Conservation (phyloP, 2,797 vertebrate genomes). For the Ibycter americanus region DNA sequence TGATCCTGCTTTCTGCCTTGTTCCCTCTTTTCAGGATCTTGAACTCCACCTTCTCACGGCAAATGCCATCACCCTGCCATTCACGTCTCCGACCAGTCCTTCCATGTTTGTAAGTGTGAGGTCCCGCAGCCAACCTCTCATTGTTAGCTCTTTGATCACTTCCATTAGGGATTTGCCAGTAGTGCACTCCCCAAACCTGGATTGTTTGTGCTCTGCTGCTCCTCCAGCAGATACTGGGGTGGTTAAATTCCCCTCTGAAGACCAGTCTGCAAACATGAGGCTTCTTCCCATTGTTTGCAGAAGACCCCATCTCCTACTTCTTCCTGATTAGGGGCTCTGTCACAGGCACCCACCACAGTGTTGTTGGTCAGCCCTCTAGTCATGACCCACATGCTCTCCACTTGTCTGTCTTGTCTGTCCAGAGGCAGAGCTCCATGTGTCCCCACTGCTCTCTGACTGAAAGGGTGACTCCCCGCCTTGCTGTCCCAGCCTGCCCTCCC, state of each 20-base stretch:
- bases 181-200: background rate
- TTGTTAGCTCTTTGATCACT: background rate
- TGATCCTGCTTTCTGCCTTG: background rate
- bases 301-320: background rate
- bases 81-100: background rate
- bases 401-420: too few relatives aligned
- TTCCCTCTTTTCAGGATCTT: background rate
- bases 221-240: background rate
- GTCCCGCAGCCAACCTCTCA: background rate
- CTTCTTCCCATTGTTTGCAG: background rate
- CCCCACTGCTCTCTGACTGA: background rate
- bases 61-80: background rate
- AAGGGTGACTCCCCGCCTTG: background rate
- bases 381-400: background rate
- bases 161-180: background rate
- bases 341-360: background rate
- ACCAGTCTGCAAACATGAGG: background rate
- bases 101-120: background rate
- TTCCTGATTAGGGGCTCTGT: background rate
- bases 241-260: background rate
- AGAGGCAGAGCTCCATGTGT: background rate
- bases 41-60: background rate
- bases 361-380: background rate
- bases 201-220: background rate
- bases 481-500: background rate